Conservation (phyloP, 2,797 vertebrate species). For the Trichosurus vulpecula region DNA sequence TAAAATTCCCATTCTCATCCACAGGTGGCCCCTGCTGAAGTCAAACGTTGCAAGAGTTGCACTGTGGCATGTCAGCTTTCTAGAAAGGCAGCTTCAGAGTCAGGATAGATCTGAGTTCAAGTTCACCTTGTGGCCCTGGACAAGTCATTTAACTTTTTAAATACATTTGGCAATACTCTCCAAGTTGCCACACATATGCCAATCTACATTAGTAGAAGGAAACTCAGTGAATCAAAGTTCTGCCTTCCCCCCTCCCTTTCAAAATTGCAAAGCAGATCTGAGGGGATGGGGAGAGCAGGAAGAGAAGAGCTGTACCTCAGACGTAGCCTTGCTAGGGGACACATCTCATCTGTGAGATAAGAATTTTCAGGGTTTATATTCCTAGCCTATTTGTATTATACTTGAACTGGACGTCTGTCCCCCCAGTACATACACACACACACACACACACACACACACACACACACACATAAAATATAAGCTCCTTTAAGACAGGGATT, state of each 20-base stretch:
- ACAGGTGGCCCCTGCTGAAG: not conserved
- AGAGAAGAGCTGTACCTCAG: not conserved
- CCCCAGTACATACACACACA: no score
- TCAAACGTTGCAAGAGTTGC: conserved; percentile 17
- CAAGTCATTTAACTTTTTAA: not conserved
- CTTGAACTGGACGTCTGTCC: no score
- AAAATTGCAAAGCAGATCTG: not conserved
- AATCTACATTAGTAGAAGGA: not conserved
- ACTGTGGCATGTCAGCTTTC: not conserved
- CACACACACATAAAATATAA: no score
- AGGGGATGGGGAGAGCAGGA: not conserved
- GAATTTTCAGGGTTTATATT: no score
- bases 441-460: no score
- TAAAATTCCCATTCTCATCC: conserved; percentile 19
- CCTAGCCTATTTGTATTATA: no score
- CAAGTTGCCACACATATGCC: not conserved
- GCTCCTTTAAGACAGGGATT: no score
- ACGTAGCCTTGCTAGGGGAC: no score
- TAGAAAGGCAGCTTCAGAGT: not conserved
- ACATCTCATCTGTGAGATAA: no score
- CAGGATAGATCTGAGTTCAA: not conserved
- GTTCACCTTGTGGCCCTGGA: not conserved
- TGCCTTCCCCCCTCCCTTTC: not conserved
- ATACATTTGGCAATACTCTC: not conserved
- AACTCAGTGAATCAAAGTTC: not conserved